These are phyloP conservation scores for Potorous gilbertii DNA, from an alignment of 2,797 vertebrate genomes.

Conservation along the genomic window DNA sequence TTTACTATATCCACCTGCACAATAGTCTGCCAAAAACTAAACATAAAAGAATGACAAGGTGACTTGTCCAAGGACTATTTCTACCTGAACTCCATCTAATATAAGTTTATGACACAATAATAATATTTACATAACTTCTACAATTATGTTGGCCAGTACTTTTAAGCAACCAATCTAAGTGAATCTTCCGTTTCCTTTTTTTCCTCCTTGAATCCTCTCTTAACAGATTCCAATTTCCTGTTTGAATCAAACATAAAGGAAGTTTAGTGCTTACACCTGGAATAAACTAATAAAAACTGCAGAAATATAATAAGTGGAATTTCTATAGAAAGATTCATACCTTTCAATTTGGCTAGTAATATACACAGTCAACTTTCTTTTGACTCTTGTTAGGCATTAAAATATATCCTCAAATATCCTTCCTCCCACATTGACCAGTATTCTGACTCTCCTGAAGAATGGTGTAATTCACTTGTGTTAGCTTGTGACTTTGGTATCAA, in stretches of 20 bases:
- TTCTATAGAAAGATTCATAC: slow-evolving; percentile 1
- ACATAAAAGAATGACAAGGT: background rate
- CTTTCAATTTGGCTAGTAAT: slow-evolving; percentile 10
- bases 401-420: slow-evolving; percentile 63
- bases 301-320: slow-evolving; percentile 9
- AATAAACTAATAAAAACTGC: slow-evolving; percentile 32
- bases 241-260: slow-evolving; percentile 25
- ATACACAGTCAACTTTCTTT: slow-evolving; percentile 41
- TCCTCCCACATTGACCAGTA: slow-evolving; percentile 44
- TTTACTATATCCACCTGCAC: background rate
- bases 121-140: too few relatives aligned
- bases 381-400: slow-evolving; percentile 54
- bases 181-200: background rate
- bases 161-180: slow-evolving; percentile 28
- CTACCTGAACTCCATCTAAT: background rate
- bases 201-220: background rate
- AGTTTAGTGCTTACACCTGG: background rate
- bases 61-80: background rate
- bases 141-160: background rate
- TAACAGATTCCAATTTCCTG: background rate
- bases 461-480: slow-evolving; percentile 52
- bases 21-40: background rate
- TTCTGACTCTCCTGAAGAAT: slow-evolving; percentile 38
- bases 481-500: slow-evolving; percentile 24
- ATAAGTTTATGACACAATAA: background rate